Conservation (phyloP, 2,797 vertebrate species). For the Clarias pachynema region DNA sequence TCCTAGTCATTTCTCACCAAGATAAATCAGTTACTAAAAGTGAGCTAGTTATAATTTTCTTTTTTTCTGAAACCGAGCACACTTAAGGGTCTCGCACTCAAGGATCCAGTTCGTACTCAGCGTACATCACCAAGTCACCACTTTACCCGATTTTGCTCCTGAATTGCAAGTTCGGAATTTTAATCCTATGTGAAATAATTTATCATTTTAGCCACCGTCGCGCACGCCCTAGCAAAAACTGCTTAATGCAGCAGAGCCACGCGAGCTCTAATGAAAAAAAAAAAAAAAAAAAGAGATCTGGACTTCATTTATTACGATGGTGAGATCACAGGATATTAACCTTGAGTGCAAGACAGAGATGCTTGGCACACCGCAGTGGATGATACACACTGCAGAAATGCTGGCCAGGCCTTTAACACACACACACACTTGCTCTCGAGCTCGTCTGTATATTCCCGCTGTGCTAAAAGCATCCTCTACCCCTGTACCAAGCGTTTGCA, state of each 20-base stretch:
- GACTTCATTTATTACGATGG: slow-evolving; percentile 8
- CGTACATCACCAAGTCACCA: background rate
- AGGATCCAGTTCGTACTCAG: background rate
- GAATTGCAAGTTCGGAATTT: background rate
- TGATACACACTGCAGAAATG: slow-evolving; percentile 18
- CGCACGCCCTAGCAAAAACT: background rate
- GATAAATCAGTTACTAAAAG: background rate
- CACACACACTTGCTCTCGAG: slow-evolving; percentile 1
- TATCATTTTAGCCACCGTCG: background rate
- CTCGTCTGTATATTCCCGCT: background rate
- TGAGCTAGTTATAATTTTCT: background rate
- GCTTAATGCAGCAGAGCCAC: slow-evolving; percentile 5
- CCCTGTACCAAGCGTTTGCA: slow-evolving; percentile 58
- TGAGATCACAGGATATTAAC: slow-evolving; percentile 14
- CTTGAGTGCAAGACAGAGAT: slow-evolving; percentile 11
- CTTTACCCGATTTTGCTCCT: background rate
- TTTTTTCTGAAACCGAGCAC: background rate
- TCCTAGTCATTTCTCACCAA: background rate
- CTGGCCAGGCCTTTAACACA: background rate
- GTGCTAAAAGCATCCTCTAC: slow-evolving; percentile 42
- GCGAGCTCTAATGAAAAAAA: background rate
- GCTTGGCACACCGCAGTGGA: slow-evolving; percentile 21
- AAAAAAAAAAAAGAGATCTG: background rate
- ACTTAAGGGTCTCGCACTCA: background rate
- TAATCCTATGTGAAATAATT: background rate